A percentile compares a stretch with the other conserved stretches of the same genome.
Conservation (phyloP, 2,888 invertebrate species). For the Silvanus unidentatus region DNA sequence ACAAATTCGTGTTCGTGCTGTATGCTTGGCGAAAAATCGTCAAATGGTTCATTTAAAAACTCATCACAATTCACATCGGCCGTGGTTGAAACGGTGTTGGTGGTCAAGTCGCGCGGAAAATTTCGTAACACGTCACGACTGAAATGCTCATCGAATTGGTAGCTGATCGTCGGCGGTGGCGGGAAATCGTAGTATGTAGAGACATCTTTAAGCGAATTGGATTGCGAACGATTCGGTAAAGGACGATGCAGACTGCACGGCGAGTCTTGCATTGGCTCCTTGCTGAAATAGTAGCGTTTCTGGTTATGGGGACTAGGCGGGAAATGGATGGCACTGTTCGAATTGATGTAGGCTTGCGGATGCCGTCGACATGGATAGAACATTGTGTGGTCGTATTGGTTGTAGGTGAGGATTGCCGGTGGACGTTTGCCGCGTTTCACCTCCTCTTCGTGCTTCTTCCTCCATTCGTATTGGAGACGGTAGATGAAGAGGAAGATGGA, state of each 20-base stretch:
- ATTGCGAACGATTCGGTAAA: conserved; percentile 43
- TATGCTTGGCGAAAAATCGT: conserved; percentile 53
- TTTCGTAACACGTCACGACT: conserved; percentile 25
- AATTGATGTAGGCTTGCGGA: conserved; percentile 45
- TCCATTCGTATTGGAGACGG: conserved; percentile 59
- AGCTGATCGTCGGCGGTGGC: conserved; percentile 60
- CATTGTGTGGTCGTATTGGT: conserved; percentile 35
- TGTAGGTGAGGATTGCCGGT: conserved; percentile 28
- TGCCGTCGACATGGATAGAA: conserved; percentile 47
- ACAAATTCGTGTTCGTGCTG: conserved; percentile 62
- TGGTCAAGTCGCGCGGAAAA: conserved; percentile 56
- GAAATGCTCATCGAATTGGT: conserved; percentile 50
- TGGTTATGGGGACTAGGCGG: conserved; percentile 44
- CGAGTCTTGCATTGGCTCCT: conserved; percentile 48
- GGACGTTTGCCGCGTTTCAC: conserved; percentile 30
- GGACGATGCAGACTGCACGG: conserved; percentile 54
- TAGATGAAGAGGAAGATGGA: conserved; percentile 84
- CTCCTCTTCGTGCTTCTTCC: conserved; percentile 49
- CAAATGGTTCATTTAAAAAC: conserved; percentile 38
- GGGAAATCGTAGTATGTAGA: conserved; percentile 60
- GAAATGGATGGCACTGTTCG: conserved; percentile 42
- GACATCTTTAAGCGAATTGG: conserved; percentile 55
- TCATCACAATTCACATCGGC: conserved; percentile 49
- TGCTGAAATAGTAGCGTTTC: conserved; percentile 61
- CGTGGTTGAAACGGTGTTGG: conserved; percentile 63